Percentiles rank a stretch among this genome's conserved stretches.
These are phyloP conservation scores for Morpho achilles DNA, from an alignment of 2,888 invertebrate genomes.

Conservation along the genomic window DNA sequence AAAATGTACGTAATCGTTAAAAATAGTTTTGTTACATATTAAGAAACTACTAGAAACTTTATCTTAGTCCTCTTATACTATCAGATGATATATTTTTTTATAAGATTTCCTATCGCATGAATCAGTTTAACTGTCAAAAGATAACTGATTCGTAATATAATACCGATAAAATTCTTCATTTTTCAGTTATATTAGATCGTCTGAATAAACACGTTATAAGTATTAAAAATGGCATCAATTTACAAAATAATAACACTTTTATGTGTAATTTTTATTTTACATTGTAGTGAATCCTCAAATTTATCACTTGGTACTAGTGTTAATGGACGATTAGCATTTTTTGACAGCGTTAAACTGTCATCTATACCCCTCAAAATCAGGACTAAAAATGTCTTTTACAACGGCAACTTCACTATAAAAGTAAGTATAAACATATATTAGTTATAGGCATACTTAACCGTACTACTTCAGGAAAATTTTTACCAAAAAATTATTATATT, in stretches of 20 bases:
- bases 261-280: not conserved
- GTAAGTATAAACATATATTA: slow-evolving; percentile 33
- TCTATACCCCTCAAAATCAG: slow-evolving; percentile 46
- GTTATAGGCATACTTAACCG: no score
- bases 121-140: not conserved
- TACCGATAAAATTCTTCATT: not conserved
- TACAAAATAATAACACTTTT: no score
- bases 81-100: slow-evolving; percentile 2
- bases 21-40: no score
- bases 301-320: slow-evolving; percentile 42
- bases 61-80: not conserved
- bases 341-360: slow-evolving; percentile 50
- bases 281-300: slow-evolving; percentile 5
- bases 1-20: no score
- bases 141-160: no score
- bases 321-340: slow-evolving; percentile 42
- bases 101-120: slow-evolving; percentile 1
- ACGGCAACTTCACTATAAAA: slow-evolving; percentile 48
- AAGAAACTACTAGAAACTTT: no score
- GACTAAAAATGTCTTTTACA: slow-evolving; percentile 59
- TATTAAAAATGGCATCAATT: slow-evolving; percentile 27
- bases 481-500: no score
- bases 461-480: no score
- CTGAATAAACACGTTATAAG: not conserved
- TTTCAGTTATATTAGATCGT: no score